A percentile compares a stretch with the other conserved stretches of the same genome.
Evolutionary conservation across 1,140 invertebrate species (phyloP).

Genomic region (Drosophila bipectinata): DNA sequence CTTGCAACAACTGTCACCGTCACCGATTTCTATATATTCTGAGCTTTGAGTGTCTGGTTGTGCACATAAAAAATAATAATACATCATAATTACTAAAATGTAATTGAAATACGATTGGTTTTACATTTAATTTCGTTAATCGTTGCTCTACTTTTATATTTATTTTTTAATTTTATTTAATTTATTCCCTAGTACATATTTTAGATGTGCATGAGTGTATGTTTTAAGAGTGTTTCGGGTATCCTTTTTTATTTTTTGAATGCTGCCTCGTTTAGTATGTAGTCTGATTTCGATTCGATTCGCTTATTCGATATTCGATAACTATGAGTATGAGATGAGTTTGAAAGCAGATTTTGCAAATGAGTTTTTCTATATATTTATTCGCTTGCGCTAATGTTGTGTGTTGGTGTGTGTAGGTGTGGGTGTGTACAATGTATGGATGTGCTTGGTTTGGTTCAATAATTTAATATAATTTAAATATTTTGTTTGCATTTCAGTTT

Average conservation of each 20-base stretch:
- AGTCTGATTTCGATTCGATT: slow-evolving; percentile 43
- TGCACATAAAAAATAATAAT: slow-evolving; percentile 76
- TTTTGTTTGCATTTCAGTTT: slow-evolving; percentile 52
- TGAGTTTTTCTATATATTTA: slow-evolving; percentile 63
- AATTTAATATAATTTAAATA: slow-evolving; percentile 82
- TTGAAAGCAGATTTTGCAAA: slow-evolving; percentile 79
- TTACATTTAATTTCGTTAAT: slow-evolving; percentile 48
- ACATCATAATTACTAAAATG: slow-evolving; percentile 79
- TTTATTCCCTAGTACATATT: slow-evolving; percentile 71
- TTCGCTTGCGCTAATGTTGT: slow-evolving; percentile 30
- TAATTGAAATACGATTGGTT: slow-evolving; percentile 72
- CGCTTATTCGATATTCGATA: slow-evolving; percentile 49
- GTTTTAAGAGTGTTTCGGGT: slow-evolving; percentile 10
- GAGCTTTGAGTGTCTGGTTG: slow-evolving; percentile 24
- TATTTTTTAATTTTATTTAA: slow-evolving; percentile 27
- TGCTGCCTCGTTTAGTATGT: slow-evolving; percentile 45
- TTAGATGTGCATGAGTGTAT: slow-evolving; percentile 59
- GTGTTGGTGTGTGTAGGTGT: slow-evolving; percentile 39
- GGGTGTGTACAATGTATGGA: slow-evolving; percentile 56
- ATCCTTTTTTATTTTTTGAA: slow-evolving; percentile 33
- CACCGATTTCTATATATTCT: slow-evolving; percentile 36
- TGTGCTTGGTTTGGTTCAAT: slow-evolving; percentile 75
- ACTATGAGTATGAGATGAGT: slow-evolving; percentile 81
- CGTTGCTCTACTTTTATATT: slow-evolving; percentile 35
- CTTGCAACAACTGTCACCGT: slow-evolving; percentile 53